Evolutionary conservation across 2,888 invertebrate genomes (phyloP).

Genomic region (Andricus quercusramuli): DNA sequence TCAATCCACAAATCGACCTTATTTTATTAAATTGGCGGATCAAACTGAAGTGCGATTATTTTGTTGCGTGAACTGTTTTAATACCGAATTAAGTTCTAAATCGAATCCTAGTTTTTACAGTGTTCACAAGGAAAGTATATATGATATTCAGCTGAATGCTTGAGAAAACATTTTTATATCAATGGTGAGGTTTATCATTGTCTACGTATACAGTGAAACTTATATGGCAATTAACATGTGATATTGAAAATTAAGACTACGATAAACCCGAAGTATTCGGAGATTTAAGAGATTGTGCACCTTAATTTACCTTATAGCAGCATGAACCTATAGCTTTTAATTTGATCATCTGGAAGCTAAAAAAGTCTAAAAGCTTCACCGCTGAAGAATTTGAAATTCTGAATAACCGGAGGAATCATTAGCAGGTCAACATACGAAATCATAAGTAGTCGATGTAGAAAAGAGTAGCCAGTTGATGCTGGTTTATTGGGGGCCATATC

Average conservation of each 20-base stretch:
- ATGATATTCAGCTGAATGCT: background rate
- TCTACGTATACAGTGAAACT: background rate
- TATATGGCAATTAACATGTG: background rate
- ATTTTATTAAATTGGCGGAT: too few species aligned
- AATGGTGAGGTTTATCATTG: background rate
- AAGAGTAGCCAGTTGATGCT: constrained; percentile 41
- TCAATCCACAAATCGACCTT: too few species aligned
- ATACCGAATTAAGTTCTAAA: too few species aligned
- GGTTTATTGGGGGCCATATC: constrained; percentile 42
- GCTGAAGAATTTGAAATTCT: constrained; percentile 13
- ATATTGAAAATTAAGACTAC: background rate
- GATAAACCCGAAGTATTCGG: background rate
- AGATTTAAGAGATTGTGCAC: background rate
- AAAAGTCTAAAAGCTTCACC: background rate
- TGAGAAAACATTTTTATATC: background rate
- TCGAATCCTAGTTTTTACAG: too few species aligned
- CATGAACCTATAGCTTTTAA: constrained; percentile 9
- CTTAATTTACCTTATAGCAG: background rate
- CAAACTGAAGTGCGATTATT: too few species aligned
- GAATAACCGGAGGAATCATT: constrained; percentile 23
- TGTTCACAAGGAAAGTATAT: too few species aligned
- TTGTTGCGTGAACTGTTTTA: too few species aligned
- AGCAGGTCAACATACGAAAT: constrained; percentile 27
- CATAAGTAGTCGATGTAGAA: constrained; percentile 23
- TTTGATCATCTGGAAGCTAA: constrained; percentile 5